phyloP scores from a whole-genome alignment of 2,888 invertebrate species.

The Melieria omissa region DNA sequence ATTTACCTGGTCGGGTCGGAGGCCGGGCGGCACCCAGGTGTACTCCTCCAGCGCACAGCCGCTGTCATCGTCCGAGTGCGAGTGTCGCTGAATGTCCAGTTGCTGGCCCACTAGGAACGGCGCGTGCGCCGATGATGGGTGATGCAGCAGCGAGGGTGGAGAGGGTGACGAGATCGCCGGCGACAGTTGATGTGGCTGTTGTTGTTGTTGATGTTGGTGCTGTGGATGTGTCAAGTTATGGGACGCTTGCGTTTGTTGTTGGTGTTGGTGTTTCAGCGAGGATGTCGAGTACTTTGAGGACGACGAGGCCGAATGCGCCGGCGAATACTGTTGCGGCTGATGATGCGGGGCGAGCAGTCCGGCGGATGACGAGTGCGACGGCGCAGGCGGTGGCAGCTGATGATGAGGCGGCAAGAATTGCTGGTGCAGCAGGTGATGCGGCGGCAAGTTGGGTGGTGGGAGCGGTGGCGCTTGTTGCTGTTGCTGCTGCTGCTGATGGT shows the following conservation, averaged over 20 bases:
- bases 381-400: conserved; percentile 49
- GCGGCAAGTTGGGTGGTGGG: conserved; percentile 40
- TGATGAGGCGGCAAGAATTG: conserved; percentile 58
- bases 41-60: conserved; percentile 99
- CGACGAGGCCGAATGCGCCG: conserved; percentile 55
- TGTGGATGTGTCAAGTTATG: conserved; percentile 41
- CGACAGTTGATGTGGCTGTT: conserved; percentile 57
- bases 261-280: conserved; percentile 50
- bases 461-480: conserved; percentile 37
- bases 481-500: conserved; percentile 42
- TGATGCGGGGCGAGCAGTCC: conserved; percentile 41
- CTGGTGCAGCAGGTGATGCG: conserved; percentile 39
- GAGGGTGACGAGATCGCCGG: conserved; percentile 65
- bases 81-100: conserved; percentile 82
- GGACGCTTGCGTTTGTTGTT: conserved; percentile 42
- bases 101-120: conserved; percentile 64
- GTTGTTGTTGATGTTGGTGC: conserved; percentile 36
- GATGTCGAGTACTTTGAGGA: conserved; percentile 59
- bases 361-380: conserved; percentile 39
- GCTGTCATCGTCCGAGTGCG: conserved; percentile 96
- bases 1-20: conserved; percentile 94
- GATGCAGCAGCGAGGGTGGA: conserved; percentile 63
- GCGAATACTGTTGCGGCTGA: conserved; percentile 55
- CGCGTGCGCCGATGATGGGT: conserved; percentile 58
- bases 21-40: conserved; percentile 97